A percentile compares a stretch with the other conserved stretches of the same genome.
phyloP scores from a whole-genome alignment of 2,113 vertebrate species.

The Scolopax mira region DNA sequence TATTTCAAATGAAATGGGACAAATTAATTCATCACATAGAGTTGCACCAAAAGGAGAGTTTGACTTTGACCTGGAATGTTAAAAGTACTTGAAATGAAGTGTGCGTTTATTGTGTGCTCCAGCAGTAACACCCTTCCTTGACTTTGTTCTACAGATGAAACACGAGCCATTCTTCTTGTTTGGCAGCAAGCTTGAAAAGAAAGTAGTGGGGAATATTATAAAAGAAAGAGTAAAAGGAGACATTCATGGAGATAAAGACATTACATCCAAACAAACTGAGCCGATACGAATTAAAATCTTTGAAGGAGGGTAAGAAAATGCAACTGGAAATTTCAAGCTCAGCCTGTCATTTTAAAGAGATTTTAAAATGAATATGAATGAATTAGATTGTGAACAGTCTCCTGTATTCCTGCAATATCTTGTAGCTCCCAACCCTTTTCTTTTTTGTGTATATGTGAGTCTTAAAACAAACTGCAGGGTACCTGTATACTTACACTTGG shows the following conservation, averaged over 20 bases:
- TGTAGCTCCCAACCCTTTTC: background rate
- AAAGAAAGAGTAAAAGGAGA: slow-evolving; percentile 94
- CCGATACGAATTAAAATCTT: slow-evolving; percentile 98
- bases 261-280: slow-evolving; percentile 87
- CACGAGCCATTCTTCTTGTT: slow-evolving; percentile 90
- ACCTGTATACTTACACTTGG: background rate
- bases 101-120: slow-evolving; percentile 39
- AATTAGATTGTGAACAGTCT: slow-evolving; percentile 17
- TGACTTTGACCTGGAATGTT: slow-evolving; percentile 42
- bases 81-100: slow-evolving; percentile 47
- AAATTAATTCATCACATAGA: background rate
- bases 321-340: slow-evolving; percentile 43
- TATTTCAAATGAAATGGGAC: background rate
- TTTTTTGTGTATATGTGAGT: slow-evolving; percentile 5
- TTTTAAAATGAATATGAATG: background rate
- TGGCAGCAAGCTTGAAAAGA: slow-evolving; percentile 87
- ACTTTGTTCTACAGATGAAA: slow-evolving; percentile 85
- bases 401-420: background rate
- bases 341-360: slow-evolving; percentile 3
- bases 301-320: slow-evolving; percentile 93
- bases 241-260: slow-evolving; percentile 89
- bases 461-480: background rate
- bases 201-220: slow-evolving; percentile 86
- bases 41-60: slow-evolving; percentile 9
- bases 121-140: slow-evolving; percentile 63